Conservation (phyloP, 2,888 invertebrate species). For the Allacma fusca region DNA sequence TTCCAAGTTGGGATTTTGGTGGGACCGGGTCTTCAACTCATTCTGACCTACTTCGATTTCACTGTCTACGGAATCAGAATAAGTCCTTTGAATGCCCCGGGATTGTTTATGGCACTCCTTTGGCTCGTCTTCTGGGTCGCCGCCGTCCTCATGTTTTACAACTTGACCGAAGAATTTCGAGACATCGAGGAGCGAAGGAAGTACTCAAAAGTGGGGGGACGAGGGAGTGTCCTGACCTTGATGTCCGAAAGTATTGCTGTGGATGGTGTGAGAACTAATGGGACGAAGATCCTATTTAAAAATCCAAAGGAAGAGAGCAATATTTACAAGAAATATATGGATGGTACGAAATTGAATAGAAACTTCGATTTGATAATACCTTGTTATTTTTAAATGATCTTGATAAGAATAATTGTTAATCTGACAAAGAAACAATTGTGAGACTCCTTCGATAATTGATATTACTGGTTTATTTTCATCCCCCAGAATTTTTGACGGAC, state of each 20-base stretch:
- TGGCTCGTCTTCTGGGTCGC: background rate
- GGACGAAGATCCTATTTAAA: too few species aligned
- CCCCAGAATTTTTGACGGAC: background rate
- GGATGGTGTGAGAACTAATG: too few species aligned
- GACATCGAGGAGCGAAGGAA: background rate
- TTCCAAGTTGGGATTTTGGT: background rate
- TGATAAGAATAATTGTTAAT: background rate
- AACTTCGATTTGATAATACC: too few species aligned
- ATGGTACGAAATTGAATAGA: too few species aligned
- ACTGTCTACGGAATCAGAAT: background rate
- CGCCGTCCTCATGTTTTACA: background rate
- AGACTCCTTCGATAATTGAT: too few species aligned
- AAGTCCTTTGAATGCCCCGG: background rate
- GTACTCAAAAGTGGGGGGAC: background rate
- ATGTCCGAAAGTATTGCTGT: background rate
- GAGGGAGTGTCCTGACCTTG: background rate
- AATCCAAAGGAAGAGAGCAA: too few species aligned
- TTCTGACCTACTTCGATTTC: background rate
- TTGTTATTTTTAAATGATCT: too few species aligned
- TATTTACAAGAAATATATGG: too few species aligned
- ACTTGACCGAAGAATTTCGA: background rate
- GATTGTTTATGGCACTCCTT: background rate
- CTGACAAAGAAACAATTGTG: background rate
- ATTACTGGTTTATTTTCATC: too few species aligned
- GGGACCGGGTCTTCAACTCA: background rate